Evolutionary conservation across 2,797 vertebrate species (phyloP).

Genomic region (Darevskia mixta): DNA sequence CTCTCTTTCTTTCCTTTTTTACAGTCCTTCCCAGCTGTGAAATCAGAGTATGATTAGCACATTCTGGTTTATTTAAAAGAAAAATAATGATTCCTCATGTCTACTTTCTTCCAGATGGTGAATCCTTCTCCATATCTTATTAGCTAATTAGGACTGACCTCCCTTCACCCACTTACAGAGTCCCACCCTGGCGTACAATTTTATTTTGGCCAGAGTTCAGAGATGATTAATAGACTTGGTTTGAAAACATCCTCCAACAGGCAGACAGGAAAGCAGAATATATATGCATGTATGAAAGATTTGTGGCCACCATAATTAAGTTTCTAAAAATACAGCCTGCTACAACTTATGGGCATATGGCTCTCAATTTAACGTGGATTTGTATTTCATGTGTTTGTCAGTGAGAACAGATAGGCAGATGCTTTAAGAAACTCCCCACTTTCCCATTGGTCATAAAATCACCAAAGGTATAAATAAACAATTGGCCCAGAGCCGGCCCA

Average conservation of each 20-base stretch:
- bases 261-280: background rate
- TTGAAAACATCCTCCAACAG: background rate
- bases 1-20: background rate
- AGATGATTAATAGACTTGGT: conserved; percentile 27
- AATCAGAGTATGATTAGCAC: background rate
- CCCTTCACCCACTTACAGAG: conserved; percentile 20
- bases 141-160: conserved; percentile 30
- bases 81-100: background rate
- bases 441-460: background rate
- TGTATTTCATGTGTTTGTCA: background rate
- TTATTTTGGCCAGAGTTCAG: conserved; percentile 38
- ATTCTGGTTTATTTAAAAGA: conserved; percentile 14
- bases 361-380: background rate
- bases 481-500: no score
- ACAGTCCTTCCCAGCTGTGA: background rate
- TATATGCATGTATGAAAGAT: no score
- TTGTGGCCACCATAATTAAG: background rate
- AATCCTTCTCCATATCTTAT: conserved; percentile 23
- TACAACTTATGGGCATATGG: background rate
- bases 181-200: conserved; percentile 12
- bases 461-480: no score
- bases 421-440: background rate
- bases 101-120: conserved; percentile 28
- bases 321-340: background rate
- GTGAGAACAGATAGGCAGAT: background rate